These are phyloP conservation scores for Craseonycteris thonglongyai DNA, from an alignment of 2,113 vertebrate genomes.

Conservation along the genomic window DNA sequence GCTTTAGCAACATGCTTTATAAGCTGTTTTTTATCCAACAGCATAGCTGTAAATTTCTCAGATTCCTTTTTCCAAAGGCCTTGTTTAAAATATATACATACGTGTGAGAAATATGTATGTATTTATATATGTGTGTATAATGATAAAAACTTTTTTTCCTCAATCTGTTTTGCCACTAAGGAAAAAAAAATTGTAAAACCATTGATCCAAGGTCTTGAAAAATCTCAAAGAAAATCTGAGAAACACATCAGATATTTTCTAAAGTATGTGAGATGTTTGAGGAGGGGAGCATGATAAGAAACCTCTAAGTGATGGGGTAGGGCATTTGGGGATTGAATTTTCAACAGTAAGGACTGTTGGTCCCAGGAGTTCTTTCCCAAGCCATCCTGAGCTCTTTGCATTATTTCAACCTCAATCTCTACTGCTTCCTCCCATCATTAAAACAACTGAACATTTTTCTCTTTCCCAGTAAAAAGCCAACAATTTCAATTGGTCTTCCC, in stretches of 20 bases:
- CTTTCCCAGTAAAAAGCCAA: not conserved
- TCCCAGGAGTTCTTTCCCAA: not conserved
- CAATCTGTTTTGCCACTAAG: not conserved
- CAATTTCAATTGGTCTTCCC: too few species aligned
- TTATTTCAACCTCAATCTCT: not conserved
- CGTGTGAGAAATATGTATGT: not conserved
- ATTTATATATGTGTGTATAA: not conserved
- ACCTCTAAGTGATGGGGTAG: too few species aligned
- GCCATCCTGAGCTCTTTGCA: fast-evolving
- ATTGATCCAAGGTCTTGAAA: not conserved
- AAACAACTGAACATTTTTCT: not conserved
- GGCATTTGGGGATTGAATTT: not conserved
- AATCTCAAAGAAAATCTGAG: not conserved
- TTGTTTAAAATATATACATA: not conserved
- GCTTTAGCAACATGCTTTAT: not conserved
- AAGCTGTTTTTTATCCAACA: not conserved
- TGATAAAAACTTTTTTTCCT: not conserved
- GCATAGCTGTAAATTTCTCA: not conserved
- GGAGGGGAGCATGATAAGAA: too few species aligned
- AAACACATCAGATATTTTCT: not conserved
- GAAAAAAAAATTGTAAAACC: not conserved
- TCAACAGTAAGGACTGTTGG: not conserved
- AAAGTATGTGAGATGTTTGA: not conserved
- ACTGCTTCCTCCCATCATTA: not conserved
- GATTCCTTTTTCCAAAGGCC: not conserved